Evolutionary conservation across 2,797 vertebrate genomes (phyloP).

Genomic region (Chrysocyon brachyurus): DNA sequence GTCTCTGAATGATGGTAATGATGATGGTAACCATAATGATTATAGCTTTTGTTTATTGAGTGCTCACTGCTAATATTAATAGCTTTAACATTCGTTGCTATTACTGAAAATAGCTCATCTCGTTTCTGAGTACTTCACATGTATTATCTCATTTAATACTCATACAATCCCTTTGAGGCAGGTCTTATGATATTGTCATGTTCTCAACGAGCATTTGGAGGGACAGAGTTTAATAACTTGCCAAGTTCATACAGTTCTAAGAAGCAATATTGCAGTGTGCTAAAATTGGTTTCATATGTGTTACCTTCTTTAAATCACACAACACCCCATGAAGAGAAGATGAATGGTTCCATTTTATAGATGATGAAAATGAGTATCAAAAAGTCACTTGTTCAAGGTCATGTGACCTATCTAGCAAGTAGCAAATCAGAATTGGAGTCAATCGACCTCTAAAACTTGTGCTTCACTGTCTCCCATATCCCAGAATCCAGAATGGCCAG

Average conservation of each 20-base stretch:
- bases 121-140: background rate
- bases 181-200: background rate
- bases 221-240: background rate
- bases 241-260: background rate
- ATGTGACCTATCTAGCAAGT: background rate
- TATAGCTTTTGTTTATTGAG: background rate
- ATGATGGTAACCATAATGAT: background rate
- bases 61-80: background rate
- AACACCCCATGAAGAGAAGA: background rate
- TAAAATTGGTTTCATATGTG: background rate
- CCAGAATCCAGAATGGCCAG: background rate
- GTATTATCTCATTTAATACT: constrained; percentile 15
- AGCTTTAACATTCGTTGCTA: background rate
- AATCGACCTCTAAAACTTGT: background rate
- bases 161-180: background rate
- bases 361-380: background rate
- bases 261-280: background rate
- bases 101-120: background rate
- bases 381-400: background rate
- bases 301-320: background rate
- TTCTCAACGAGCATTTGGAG: background rate
- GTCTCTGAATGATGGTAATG: constrained; percentile 14
- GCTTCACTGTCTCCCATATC: background rate
- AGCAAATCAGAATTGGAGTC: background rate
- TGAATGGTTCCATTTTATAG: background rate